These are phyloP conservation scores for Anguilla japonica DNA, from an alignment of 2,113 vertebrate species.

Conservation along the genomic window DNA sequence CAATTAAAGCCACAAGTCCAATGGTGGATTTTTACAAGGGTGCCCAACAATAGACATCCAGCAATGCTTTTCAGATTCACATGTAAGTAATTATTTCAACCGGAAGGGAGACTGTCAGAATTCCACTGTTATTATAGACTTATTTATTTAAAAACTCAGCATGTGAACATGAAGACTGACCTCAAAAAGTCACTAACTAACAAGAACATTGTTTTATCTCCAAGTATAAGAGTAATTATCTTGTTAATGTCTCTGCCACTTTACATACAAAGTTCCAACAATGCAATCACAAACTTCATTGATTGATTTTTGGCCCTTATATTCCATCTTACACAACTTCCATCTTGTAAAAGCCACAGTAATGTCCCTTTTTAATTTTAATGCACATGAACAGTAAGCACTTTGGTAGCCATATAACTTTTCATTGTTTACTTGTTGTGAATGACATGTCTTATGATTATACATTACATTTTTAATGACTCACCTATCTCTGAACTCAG, in stretches of 20 bases:
- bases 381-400: not conserved
- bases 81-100: slow-evolving; percentile 16
- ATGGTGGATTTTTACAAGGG: not conserved
- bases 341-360: not conserved
- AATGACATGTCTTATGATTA: no score
- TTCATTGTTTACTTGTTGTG: no score
- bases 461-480: not conserved
- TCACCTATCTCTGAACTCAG: not conserved
- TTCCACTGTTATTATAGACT: not conserved
- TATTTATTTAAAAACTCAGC: not conserved
- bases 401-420: no score
- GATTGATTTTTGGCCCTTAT: no score
- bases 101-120: not conserved
- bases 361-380: not conserved
- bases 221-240: not conserved
- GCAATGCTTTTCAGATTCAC: slow-evolving; percentile 9
- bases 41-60: not conserved
- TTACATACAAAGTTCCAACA: no score
- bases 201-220: not conserved
- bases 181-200: not conserved
- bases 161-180: no score
- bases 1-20: slow-evolving; percentile 6
- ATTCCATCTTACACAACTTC: no score
- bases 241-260: not conserved
- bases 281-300: no score